Evolutionary conservation across 1,140 invertebrate genomes (phyloP).

Genomic region (Parasteatoda tepidariorum): DNA sequence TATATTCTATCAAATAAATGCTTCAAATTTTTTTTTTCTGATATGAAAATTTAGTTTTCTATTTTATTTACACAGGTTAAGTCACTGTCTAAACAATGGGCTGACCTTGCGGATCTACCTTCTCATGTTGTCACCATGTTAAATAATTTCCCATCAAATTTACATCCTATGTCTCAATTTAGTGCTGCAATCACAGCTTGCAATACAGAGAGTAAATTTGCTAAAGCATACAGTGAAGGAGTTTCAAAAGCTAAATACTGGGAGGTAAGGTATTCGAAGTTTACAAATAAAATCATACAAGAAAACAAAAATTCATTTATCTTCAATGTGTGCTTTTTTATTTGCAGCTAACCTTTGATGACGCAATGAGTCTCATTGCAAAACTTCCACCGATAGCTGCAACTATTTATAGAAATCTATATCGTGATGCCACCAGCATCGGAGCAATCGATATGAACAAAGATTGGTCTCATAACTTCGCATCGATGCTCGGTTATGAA

Average conservation of each 20-base stretch:
- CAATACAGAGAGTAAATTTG: conserved; percentile 75
- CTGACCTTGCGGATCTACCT: conserved; percentile 87
- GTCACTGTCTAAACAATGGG: conserved; percentile 91
- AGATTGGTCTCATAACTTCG: conserved; percentile 75
- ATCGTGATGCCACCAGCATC: conserved; percentile 72
- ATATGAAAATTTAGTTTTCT: no score
- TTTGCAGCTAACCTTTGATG: conserved; percentile 71
- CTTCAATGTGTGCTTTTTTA: conserved; percentile 6
- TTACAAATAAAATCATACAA: neutral
- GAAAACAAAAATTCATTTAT: neutral
- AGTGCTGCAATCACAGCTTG: conserved; percentile 74
- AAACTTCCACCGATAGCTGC: conserved; percentile 75
- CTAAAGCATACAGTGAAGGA: conserved; percentile 73
- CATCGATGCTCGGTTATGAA: conserved; percentile 74
- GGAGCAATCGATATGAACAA: conserved; percentile 73
- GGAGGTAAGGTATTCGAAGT: conserved; percentile 73
- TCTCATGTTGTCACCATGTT: conserved; percentile 93
- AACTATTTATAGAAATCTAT: conserved; percentile 75
- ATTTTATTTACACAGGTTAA: conserved; percentile 71
- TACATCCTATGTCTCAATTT: conserved; percentile 78
- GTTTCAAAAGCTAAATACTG: conserved; percentile 73
- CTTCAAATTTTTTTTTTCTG: no score
- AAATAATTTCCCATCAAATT: conserved; percentile 92
- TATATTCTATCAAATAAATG: no score
- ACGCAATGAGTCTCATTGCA: conserved; percentile 75